phyloP scores from a whole-genome alignment of 2,797 vertebrate species.

The Rhinella marina region DNA sequence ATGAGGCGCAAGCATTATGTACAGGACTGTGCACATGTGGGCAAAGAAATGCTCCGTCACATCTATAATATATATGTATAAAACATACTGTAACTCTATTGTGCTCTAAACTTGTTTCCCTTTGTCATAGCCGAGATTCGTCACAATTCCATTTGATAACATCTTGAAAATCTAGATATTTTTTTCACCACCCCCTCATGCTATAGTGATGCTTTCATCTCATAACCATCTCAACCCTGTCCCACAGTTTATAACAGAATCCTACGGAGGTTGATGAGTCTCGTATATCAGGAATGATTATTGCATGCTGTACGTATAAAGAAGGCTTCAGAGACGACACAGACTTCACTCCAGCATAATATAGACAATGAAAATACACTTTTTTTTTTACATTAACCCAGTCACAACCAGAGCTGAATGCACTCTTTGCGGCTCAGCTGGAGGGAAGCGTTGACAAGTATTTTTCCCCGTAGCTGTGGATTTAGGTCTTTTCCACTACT shows the following conservation, averaged over 20 bases:
- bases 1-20: constrained; percentile 21
- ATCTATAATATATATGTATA: neutral
- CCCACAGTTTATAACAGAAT: neutral
- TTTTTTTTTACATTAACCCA: neutral
- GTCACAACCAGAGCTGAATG: neutral
- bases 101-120: neutral
- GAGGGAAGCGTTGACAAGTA: neutral
- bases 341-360: neutral
- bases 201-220: neutral
- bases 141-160: neutral
- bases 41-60: neutral
- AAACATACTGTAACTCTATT: neutral
- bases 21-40: neutral
- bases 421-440: neutral
- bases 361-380: constrained; percentile 11
- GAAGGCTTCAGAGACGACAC: neutral
- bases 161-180: neutral
- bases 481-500: neutral
- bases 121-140: neutral
- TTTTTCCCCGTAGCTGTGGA: constrained; percentile 14
- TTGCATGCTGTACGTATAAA: constrained; percentile 28
- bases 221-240: neutral
- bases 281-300: constrained; percentile 33
- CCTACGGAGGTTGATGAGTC: neutral
- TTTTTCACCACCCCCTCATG: neutral